Evolutionary conservation across 2,113 vertebrate species (phyloP).

Genomic region (Caloenas nicobarica): DNA sequence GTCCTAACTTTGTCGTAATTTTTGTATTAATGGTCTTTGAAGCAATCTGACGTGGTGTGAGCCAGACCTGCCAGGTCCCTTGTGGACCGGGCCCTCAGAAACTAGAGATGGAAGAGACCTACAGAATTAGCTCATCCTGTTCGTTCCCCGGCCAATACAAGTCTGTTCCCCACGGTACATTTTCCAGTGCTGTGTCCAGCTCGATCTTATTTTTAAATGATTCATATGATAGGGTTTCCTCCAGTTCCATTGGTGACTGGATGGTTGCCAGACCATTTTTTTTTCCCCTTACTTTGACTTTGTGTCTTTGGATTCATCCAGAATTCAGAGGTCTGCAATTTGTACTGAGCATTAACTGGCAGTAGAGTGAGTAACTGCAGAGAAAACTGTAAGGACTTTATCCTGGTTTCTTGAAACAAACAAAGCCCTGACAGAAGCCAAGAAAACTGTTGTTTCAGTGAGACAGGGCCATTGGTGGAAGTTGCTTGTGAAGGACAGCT

Average conservation of each 20-base stretch:
- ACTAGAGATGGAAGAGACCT: slow-evolving; percentile 59
- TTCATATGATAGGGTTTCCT: slow-evolving; percentile 69
- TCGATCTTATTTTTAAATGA: slow-evolving; percentile 64
- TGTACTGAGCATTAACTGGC: slow-evolving; percentile 22
- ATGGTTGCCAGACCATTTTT: slow-evolving; percentile 15
- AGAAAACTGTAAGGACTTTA: slow-evolving; percentile 1
- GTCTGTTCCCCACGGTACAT: slow-evolving; percentile 61
- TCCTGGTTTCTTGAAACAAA: slow-evolving; percentile 21
- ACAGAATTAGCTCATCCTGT: slow-evolving; percentile 62
- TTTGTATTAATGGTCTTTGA: neutral
- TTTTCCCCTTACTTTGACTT: neutral
- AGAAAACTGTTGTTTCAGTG: neutral
- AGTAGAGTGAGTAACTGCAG: neutral
- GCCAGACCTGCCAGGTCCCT: neutral
- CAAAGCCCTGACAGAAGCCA: slow-evolving; percentile 5
- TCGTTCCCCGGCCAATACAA: slow-evolving; percentile 56
- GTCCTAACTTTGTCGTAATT: neutral
- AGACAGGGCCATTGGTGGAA: neutral
- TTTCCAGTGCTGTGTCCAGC: slow-evolving; percentile 69
- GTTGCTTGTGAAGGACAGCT: neutral
- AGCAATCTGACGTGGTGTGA: neutral
- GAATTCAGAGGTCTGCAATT: slow-evolving; percentile 32
- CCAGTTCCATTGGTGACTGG: slow-evolving; percentile 55
- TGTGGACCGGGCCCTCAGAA: slow-evolving; percentile 57
- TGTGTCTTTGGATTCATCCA: slow-evolving; percentile 28